phyloP scores from a whole-genome alignment of 2,888 invertebrate genomes.

The Glyphotaelius pellucidus region DNA sequence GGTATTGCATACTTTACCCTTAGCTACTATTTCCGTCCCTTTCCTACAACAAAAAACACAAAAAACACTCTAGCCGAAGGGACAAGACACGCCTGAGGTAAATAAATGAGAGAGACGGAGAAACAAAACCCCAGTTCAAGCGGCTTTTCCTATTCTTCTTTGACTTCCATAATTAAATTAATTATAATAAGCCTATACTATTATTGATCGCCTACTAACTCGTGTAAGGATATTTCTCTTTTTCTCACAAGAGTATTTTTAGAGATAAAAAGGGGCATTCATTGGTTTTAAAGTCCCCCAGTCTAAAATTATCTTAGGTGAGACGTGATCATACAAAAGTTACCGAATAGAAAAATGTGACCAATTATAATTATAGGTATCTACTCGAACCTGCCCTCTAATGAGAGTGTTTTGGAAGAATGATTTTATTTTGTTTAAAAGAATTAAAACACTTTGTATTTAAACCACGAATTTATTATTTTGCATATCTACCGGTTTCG shows the following conservation, averaged over 20 bases:
- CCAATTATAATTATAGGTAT: neutral
- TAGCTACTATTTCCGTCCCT: conserved; percentile 27
- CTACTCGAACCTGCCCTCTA: neutral
- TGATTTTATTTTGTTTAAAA: neutral
- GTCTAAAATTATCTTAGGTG: neutral
- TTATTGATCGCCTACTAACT: neutral
- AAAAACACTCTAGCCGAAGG: neutral
- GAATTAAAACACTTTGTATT: too few species aligned
- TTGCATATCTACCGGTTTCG: too few species aligned
- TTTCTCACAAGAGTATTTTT: conserved; percentile 10
- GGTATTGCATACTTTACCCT: conserved; percentile 46
- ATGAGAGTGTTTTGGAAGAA: neutral
- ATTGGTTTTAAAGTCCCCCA: neutral
- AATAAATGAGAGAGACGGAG: conserved; percentile 18
- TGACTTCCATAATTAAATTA: conserved; percentile 20
- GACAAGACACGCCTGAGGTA: neutral
- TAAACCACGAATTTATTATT: too few species aligned
- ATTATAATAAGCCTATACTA: neutral
- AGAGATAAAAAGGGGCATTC: conserved; percentile 18
- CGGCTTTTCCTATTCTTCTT: conserved; percentile 37
- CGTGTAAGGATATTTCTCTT: neutral
- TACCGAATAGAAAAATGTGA: neutral
- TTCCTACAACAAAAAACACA: neutral
- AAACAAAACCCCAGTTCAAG: neutral
- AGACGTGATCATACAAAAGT: neutral